A percentile compares a stretch with the other conserved stretches of the same genome.
phyloP scores from a whole-genome alignment of 2,888 invertebrate species.

The Aphidius colemani region DNA sequence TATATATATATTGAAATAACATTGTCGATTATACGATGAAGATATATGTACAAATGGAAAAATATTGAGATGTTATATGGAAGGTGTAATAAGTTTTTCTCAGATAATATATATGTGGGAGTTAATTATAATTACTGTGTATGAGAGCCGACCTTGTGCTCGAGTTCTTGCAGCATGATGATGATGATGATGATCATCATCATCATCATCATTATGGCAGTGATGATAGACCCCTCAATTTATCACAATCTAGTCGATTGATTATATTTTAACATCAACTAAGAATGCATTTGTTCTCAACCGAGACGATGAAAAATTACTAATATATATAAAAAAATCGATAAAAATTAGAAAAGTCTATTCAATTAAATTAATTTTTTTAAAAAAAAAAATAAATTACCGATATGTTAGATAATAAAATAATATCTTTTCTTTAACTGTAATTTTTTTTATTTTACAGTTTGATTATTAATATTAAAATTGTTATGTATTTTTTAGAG shows the following conservation, averaged over 20 bases:
- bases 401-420: too few species aligned
- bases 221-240: background rate
- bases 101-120: conserved; percentile 40
- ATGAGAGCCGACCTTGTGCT: conserved; percentile 44
- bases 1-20: background rate
- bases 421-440: too few species aligned
- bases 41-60: conserved; percentile 4
- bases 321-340: too few species aligned
- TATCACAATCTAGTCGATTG: background rate
- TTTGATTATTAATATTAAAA: too few species aligned
- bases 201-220: background rate
- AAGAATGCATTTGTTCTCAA: too few species aligned
- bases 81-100: conserved; percentile 24
- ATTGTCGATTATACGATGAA: background rate
- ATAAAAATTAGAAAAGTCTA: too few species aligned
- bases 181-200: conserved; percentile 11
- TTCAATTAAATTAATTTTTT: too few species aligned
- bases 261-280: too few species aligned
- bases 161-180: conserved; percentile 32
- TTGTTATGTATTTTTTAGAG: too few species aligned
- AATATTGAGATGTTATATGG: conserved; percentile 15
- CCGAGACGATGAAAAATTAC: too few species aligned
- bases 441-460: too few species aligned
- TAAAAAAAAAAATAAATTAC: too few species aligned
- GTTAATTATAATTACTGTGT: conserved; percentile 45